Evolutionary conservation across 1,140 invertebrate genomes (phyloP).

Genomic region (Papilio helenus): DNA sequence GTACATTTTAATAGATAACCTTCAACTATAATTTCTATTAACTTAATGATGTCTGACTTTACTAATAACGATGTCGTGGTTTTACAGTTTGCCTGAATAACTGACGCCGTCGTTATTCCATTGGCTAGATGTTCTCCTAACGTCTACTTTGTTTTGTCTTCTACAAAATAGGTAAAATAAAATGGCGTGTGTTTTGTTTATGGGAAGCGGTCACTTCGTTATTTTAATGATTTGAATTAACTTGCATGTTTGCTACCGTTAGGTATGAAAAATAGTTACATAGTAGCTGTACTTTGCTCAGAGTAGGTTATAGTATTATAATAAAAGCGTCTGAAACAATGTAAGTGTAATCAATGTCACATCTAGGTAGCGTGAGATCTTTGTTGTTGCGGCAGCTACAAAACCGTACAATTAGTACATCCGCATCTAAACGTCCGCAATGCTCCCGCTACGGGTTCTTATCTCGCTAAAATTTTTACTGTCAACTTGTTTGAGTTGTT

Average conservation of each 20-base stretch:
- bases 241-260: too few relatives aligned
- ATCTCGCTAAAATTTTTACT: conserved; percentile 49
- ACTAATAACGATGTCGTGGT: background rate
- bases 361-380: conserved; percentile 23
- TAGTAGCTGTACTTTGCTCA: background rate
- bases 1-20: too few relatives aligned
- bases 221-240: too few relatives aligned
- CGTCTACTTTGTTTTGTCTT: background rate
- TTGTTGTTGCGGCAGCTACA: conserved; percentile 14
- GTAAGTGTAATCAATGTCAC: conserved; percentile 30
- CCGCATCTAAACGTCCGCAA: conserved; percentile 1
- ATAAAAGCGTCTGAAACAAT: conserved; percentile 9
- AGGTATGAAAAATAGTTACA: background rate
- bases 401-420: conserved; percentile 29
- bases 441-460: conserved; percentile 17
- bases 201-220: too few relatives aligned
- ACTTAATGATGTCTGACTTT: background rate
- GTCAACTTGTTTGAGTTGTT: conserved; percentile 50
- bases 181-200: too few relatives aligned
- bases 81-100: background rate
- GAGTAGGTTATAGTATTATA: background rate
- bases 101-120: background rate
- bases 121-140: background rate
- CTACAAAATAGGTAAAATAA: background rate
- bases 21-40: background rate